phyloP scores from a whole-genome alignment of 1,140 invertebrate species.

The Atta texana region DNA sequence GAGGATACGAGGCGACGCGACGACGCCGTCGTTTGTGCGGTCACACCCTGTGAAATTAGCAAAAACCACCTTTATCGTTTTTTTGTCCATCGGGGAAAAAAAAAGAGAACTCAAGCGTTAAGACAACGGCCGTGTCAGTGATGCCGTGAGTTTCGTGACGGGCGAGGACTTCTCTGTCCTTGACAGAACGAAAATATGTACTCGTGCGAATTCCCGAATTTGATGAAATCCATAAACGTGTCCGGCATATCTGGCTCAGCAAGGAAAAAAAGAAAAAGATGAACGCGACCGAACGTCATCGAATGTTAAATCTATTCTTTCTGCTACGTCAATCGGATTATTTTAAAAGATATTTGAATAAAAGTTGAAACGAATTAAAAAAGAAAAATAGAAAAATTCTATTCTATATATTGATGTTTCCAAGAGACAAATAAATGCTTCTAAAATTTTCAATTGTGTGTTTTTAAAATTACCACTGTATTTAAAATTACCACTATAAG shows the following conservation, averaged over 20 bases:
- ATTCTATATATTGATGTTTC: background rate
- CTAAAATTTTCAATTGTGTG: background rate
- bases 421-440: background rate
- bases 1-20: conserved; percentile 25
- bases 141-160: conserved; percentile 17
- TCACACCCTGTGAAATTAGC: conserved; percentile 78
- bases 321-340: background rate
- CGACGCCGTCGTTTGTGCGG: conserved; percentile 54
- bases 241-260: background rate
- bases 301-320: background rate
- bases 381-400: background rate
- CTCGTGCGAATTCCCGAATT: background rate
- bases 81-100: conserved; percentile 43
- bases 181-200: background rate
- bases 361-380: background rate
- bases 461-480: background rate
- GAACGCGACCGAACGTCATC: background rate
- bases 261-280: background rate
- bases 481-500: background rate
- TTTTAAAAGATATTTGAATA: background rate
- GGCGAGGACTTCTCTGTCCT: background rate
- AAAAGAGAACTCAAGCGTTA: background rate
- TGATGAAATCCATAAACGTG: background rate
- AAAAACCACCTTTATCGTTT: conserved; percentile 58
- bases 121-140: background rate